Percentiles rank a stretch among this genome's conserved stretches.
Evolutionary conservation across 1,140 invertebrate genomes (phyloP).

Genomic region (Ips typographus): DNA sequence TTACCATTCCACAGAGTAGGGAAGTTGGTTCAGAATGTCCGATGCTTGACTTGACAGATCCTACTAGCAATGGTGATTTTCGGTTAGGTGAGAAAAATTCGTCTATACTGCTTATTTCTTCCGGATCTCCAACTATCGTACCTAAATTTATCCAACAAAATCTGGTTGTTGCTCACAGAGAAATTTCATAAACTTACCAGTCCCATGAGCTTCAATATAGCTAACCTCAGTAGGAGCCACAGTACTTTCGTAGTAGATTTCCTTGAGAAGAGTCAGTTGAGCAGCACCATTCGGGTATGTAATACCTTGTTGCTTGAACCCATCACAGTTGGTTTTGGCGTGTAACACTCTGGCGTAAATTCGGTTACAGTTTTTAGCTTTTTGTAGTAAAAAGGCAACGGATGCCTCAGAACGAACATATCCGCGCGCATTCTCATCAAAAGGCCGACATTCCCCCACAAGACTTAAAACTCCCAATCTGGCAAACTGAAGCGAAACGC

Average conservation of each 20-base stretch:
- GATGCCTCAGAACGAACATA: conserved; percentile 77
- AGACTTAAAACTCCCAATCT: conserved; percentile 81
- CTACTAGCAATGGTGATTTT: conserved; percentile 72
- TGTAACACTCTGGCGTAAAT: conserved; percentile 62
- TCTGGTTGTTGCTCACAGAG: not conserved
- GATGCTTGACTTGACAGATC: conserved; percentile 91
- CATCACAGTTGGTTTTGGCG: conserved; percentile 79
- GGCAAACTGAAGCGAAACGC: conserved; percentile 77
- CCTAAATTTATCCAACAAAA: conserved; percentile 20
- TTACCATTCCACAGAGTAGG: conserved; percentile 79
- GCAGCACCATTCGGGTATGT: conserved; percentile 85
- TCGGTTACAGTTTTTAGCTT: conserved; percentile 72
- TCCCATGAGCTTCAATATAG: conserved; percentile 92
- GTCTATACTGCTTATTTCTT: conserved; percentile 82
- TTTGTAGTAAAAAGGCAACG: conserved; percentile 77
- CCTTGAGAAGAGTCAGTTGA: conserved; percentile 75
- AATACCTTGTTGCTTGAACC: conserved; percentile 74
- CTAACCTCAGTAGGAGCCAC: conserved; percentile 69
- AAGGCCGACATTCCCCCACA: conserved; percentile 86
- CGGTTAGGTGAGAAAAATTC: conserved; percentile 74
- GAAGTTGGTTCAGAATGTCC: conserved; percentile 91
- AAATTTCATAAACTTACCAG: conserved; percentile 53
- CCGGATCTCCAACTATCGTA: conserved; percentile 79
- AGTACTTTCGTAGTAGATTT: conserved; percentile 83
- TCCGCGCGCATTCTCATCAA: conserved; percentile 79